Conservation (phyloP, 2,113 vertebrate genomes). For the Oryzias celebensis region DNA sequence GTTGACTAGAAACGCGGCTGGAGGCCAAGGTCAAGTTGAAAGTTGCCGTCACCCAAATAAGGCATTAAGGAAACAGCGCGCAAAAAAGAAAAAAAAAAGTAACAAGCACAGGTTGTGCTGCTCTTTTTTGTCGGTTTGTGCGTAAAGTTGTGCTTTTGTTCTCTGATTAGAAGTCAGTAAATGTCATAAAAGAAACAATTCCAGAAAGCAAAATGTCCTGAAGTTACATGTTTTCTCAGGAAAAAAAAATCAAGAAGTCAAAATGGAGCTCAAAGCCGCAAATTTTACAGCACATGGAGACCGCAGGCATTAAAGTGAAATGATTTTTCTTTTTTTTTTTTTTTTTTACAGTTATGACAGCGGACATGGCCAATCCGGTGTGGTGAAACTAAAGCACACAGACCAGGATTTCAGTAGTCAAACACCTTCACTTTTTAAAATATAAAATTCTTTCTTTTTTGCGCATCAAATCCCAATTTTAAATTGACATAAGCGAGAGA, state of each 20-base stretch:
- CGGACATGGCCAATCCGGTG: background rate
- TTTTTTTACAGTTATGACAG: too few relatives aligned
- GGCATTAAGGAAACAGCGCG: constrained; percentile 17
- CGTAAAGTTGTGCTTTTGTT: background rate
- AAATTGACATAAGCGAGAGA: constrained; percentile 25
- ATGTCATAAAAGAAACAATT: background rate
- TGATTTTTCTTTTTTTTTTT: too few relatives aligned
- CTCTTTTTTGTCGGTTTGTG: background rate
- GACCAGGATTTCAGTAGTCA: background rate
- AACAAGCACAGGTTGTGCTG: background rate
- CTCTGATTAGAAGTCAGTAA: background rate
- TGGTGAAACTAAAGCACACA: background rate
- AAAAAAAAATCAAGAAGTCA: background rate
- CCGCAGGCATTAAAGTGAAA: background rate
- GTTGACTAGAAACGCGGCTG: constrained; percentile 66
- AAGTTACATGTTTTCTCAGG: background rate
- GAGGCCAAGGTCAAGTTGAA: constrained; percentile 99
- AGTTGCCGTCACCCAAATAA: constrained; percentile 82
- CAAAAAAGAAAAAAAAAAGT: background rate
- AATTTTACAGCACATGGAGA: background rate
- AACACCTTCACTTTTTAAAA: background rate
- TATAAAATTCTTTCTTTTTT: background rate
- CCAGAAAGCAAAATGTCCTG: background rate
- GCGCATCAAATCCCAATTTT: background rate
- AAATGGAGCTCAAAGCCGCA: background rate